These are phyloP conservation scores for Araneus ventricosus DNA, from an alignment of 1,140 invertebrate genomes.

Conservation along the genomic window DNA sequence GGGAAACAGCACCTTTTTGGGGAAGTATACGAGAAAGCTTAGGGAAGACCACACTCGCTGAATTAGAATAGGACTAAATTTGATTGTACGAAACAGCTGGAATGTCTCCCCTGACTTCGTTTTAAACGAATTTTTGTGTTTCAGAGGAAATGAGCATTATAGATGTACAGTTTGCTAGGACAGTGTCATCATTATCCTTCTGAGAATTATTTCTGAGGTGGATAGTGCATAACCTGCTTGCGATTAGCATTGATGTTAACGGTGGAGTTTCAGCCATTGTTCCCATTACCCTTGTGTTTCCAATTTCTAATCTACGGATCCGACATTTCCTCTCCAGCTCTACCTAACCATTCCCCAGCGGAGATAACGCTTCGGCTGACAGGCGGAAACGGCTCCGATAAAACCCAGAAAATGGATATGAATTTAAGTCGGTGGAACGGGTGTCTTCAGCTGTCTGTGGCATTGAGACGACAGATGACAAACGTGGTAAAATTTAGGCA, in stretches of 20 bases:
- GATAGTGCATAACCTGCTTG: too few species aligned
- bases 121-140: too few species aligned
- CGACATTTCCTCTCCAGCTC: background rate
- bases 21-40: too few species aligned
- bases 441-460: constrained; percentile 8
- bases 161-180: too few species aligned
- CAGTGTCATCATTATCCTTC: too few species aligned
- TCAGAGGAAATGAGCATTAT: too few species aligned
- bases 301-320: background rate
- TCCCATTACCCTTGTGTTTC: background rate
- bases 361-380: background rate
- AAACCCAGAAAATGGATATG: background rate
- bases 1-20: too few species aligned
- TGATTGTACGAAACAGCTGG: too few species aligned
- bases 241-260: background rate
- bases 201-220: too few species aligned
- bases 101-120: too few species aligned
- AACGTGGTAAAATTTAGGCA: background rate
- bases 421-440: background rate
- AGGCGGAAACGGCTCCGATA: constrained; percentile 9
- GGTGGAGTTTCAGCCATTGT: background rate
- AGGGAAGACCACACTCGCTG: too few species aligned
- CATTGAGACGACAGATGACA: constrained; percentile 30
- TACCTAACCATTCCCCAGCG: background rate
- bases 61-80: too few species aligned